Base-by-base conservation (phyloP, 1,140 invertebrate species). In the Whitmania pigra region DNA sequence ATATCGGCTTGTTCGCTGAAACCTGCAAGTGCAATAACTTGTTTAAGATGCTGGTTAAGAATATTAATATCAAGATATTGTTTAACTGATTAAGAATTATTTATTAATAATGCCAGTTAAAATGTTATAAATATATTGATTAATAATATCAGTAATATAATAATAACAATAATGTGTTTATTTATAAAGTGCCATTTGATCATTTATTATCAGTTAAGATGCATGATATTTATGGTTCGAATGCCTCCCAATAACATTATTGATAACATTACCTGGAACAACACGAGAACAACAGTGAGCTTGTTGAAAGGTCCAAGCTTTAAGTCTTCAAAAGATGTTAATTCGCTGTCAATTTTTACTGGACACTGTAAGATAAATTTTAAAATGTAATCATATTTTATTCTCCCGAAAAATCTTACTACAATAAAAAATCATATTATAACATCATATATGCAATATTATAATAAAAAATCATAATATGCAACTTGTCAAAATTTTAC, bases 251-350 rank as follows among this genome's bases (percentile, higher is more conserved):
- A 2, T 25, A n/a, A n/a, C n/a, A n/a, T n/a, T n/a, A n/a, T n/a
- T n/a, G 25, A 25, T 9, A 57, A 57, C 20, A 79, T 79, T 71
- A 79, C 78, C 53, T 79, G 78, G 75, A 82, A 82, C 68, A 76
- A 71, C 29, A 78, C 76, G 68, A 78, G 78, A 15, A 82, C 75
- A 13, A 78, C 43, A 17, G 80, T 80, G 53, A 79, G 74, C 31
- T 77, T 73, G 31, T 78, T 77, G 20, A 82, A 43, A 7, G 80
- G 80, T 1, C 80, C 80, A 25, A 81, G 74, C 29, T 78, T 76
- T 0, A 82, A 71, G 17, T 71, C 67, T 11, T 74, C 74, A 75
- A 81, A 82, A 13, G 57, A 63, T 1, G 25, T 49, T 13, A 49
- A 49, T 49, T 49, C 43, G 9, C 11, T 13, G 15, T 13, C 43